A percentile compares a stretch with the other conserved stretches of the same genome.
Conservation (phyloP, 2,113 vertebrate species). For the Lates calcarifer region DNA sequence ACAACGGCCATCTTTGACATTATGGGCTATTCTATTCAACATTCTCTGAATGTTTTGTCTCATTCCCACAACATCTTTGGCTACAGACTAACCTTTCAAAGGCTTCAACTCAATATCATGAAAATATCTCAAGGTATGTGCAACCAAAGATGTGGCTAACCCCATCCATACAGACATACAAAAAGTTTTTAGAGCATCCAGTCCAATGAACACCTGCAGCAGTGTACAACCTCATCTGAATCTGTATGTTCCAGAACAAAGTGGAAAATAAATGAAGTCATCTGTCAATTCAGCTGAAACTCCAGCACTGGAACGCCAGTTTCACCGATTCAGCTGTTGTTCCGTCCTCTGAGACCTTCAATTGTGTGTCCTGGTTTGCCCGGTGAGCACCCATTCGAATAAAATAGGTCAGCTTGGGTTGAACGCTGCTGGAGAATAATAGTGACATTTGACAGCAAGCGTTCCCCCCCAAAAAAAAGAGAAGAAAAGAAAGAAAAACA, state of each 20-base stretch:
- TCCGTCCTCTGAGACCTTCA: constrained; percentile 10
- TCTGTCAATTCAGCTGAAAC: constrained; percentile 17
- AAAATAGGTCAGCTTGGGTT: constrained; percentile 23
- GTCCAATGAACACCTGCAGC: not conserved
- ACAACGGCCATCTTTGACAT: too few relatives aligned
- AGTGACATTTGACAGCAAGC: constrained; percentile 4
- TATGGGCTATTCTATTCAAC: too few relatives aligned
- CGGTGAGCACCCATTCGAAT: constrained; percentile 1
- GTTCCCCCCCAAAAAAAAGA: not conserved
- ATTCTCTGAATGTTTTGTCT: too few relatives aligned
- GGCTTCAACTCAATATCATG: too few relatives aligned
- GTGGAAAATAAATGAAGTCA: constrained; percentile 20
- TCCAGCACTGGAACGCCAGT: not conserved
- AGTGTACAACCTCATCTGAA: not conserved
- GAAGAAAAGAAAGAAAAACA: not conserved
- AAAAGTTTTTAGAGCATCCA: not conserved
- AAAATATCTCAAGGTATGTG: too few relatives aligned
- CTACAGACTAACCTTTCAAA: too few relatives aligned
- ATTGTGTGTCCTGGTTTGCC: not conserved
- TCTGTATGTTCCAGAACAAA: not conserved
- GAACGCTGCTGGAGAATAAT: constrained; percentile 2
- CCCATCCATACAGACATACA: too few relatives aligned
- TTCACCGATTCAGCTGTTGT: constrained; percentile 22
- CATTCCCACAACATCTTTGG: too few relatives aligned
- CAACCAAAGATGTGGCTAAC: too few relatives aligned